Evolutionary conservation across 2,113 vertebrate genomes (phyloP), one percentile per base, ranked within the genome.

Genomic region (Mastomys natalensis): DNA sequence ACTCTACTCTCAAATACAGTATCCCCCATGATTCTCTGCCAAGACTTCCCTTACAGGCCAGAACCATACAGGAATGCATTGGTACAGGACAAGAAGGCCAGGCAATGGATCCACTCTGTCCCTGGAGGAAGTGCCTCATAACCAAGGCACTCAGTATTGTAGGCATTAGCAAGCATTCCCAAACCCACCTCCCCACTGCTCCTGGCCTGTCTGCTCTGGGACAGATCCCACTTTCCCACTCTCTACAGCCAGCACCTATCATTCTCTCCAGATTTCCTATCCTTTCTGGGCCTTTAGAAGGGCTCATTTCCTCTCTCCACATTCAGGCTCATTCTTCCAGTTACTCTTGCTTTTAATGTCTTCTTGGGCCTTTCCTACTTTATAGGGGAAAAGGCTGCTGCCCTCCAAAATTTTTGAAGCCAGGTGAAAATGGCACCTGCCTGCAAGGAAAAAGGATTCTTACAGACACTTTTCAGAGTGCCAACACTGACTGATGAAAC

Each of bases 391-490:
- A 73, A 74, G 24, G 13, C 17, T 70, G n/a, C 40, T 72, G 31
- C 34, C 53, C 58, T 82, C 72, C 16, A 37, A n/a, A 95, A 26
- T 78, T 89, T 91, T 34, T 92, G 87, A 94, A 92, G 45, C 62
- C 37, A 68, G 22, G 24, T 66, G 81, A 94, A 90, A 40, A 66
- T 72, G 81, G 60, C 21, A 81, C 11, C 19, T 86, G 15, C 60
- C 64, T 95, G 90, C 73, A 74, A 40, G 29, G 7, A 6, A 40
- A 62, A n/a, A 17, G 24, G 68, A 60, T 34, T 26, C 19, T 60
- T n/a, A 68, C 11, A 74, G 4, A 78, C 90, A 86, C 62, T 21
- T 87, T 62, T 78, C 51, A 45, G 40, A 58, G 5, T 17, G 53
- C 64, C 62, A 82, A 43, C n/a, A 40, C 3, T 80, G 43, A 73